Conservation (phyloP, 2,113 vertebrate genomes). For the Sphaerodactylus townsendi region DNA sequence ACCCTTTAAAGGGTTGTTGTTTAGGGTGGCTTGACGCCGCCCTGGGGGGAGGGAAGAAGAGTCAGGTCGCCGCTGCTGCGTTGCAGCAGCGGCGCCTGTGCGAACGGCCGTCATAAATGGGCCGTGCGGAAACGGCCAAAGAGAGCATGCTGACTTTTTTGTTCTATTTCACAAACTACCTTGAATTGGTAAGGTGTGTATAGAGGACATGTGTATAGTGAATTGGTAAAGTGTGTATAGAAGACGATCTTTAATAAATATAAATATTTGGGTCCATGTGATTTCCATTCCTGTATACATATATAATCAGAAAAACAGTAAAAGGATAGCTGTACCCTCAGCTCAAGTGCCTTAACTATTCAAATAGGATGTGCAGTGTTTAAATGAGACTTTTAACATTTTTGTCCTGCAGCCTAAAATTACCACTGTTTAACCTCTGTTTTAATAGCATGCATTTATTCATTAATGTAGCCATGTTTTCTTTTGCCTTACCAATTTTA, state of each 20-base stretch:
- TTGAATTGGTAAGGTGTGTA: too few species aligned
- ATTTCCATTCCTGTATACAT: background rate
- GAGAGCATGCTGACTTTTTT: background rate
- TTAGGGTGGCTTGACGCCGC: too few species aligned
- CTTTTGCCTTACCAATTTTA: background rate
- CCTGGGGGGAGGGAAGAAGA: too few species aligned
- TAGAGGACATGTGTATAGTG: too few species aligned
- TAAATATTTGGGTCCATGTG: background rate
- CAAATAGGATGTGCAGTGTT: background rate
- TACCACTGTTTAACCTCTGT: background rate
- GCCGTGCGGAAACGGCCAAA: too few species aligned
- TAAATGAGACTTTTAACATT: constrained; percentile 33
- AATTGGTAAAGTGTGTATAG: background rate
- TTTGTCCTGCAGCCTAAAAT: background rate
- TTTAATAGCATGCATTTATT: constrained; percentile 5
- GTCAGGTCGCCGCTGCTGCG: too few species aligned
- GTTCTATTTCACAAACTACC: background rate
- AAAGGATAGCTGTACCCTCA: constrained; percentile 26
- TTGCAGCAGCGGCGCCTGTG: too few species aligned
- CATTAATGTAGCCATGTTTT: background rate
- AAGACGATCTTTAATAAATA: background rate
- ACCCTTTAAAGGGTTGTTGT: too few species aligned
- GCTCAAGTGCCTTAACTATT: background rate
- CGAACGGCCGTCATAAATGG: too few species aligned
- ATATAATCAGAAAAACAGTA: constrained; percentile 3